These are phyloP conservation scores for Lepidocyrtoides sp. DNA, from an alignment of 2,888 invertebrate species.

Conservation along the genomic window DNA sequence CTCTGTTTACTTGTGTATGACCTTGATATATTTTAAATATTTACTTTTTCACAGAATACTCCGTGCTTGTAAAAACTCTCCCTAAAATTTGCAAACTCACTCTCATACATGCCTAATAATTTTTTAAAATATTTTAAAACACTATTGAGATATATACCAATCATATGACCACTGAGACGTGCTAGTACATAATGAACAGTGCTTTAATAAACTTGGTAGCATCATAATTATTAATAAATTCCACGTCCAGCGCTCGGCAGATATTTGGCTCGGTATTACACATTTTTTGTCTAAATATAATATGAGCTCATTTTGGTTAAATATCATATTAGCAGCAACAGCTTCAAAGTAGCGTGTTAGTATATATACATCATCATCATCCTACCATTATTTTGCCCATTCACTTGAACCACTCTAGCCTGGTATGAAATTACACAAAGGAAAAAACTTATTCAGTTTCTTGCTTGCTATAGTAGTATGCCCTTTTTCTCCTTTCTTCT, in stretches of 20 bases:
- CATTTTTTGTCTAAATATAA: neutral
- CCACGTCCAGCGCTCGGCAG: neutral
- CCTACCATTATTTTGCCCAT: constrained; percentile 1
- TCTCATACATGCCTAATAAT: too few species aligned
- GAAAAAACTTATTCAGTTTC: constrained; percentile 67
- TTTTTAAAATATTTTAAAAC: too few species aligned
- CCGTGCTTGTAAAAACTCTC: neutral
- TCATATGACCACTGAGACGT: neutral
- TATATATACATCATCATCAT: neutral
- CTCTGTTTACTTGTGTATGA: constrained; percentile 55
- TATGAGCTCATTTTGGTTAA: neutral
- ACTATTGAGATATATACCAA: neutral
- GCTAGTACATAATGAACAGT: neutral
- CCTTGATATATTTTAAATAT: constrained; percentile 60
- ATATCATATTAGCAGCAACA: constrained; percentile 45
- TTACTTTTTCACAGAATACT: constrained; percentile 31
- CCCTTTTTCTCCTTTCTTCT: constrained; percentile 67
- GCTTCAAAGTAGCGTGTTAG: constrained; percentile 40
- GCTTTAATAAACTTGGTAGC: constrained; percentile 24
- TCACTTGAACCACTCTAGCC: constrained; percentile 50
- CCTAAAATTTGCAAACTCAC: neutral
- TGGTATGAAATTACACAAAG: constrained; percentile 69
- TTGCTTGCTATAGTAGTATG: constrained; percentile 61
- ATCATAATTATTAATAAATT: constrained; percentile 34
- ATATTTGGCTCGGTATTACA: neutral